Evolutionary conservation across 2,888 invertebrate species (phyloP), one percentile per base, ranked within the genome.

Genomic region (Watsonalla binaria): DNA sequence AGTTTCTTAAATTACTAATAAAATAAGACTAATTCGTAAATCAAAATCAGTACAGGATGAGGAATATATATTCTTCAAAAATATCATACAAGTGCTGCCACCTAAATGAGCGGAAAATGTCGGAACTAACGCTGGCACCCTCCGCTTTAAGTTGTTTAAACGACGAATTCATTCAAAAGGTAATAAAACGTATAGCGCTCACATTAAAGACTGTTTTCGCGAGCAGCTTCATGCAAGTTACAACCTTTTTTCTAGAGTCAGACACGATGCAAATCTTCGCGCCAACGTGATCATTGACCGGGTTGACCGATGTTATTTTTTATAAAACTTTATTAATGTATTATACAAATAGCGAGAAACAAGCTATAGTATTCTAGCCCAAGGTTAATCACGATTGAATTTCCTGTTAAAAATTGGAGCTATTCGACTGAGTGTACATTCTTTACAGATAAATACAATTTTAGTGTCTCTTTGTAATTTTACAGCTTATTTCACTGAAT

Each of bases 111-210:
- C 75, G 84, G 78, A 71, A 73, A 76, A 61, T 14, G 57, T 56
- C 52, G 66, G 85, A 86, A 86, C 86, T 84, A 84, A 69, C 54
- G 34, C 52, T 51, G 56, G 55, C 58, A 54, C 54, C 54, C 66
- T 69, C 62, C 61, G 61, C 62, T 62, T 64, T 61, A 59, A 61
- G 61, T 60, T 57, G 57, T 62, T 52, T 71, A 76, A 74, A 68
- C 71, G 69, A 61, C 64, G 50, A 51, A 50, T 54, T 56, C 65
- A 70, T 66, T 60, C 66, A 72, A 61, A 55, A 65, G 65, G 76
- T 65, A 75, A 78, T 84, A 79, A 78, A 80, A 78, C 81, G 71
- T 85, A 80, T 73, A 53, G 46, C 15, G 57, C 63, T 60, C 47
- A 60, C 35, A 46, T 70, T 80, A 82, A 77, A 74, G 75, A 61